These are phyloP conservation scores for Tenebrosternarchus preto DNA, from an alignment of 2,113 vertebrate species.

Conservation along the genomic window DNA sequence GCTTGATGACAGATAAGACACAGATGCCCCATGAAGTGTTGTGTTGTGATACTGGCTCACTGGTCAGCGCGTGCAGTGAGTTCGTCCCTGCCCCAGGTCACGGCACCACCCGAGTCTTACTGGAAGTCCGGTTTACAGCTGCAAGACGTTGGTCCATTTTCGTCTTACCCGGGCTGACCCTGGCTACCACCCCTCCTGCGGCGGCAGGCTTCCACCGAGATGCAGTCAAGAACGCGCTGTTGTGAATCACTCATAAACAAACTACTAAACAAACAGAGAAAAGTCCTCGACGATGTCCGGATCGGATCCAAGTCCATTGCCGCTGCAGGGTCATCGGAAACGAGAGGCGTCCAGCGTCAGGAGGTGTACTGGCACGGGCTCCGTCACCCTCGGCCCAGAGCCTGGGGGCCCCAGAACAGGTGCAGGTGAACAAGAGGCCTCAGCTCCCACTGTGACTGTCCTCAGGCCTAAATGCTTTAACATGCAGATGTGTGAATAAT, in stretches of 20 bases:
- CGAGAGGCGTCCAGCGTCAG: not conserved
- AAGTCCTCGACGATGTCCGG: no score
- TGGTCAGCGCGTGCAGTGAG: not conserved
- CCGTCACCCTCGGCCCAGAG: no score
- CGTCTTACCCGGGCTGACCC: not conserved
- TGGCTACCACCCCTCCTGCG: conserved; percentile 3
- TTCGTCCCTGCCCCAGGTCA: not conserved
- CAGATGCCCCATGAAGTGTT: not conserved
- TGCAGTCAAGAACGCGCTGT: not conserved
- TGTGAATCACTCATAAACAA: not conserved
- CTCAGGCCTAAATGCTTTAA: not conserved
- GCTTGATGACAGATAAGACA: not conserved
- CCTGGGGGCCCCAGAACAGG: no score
- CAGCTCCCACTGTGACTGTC: not conserved
- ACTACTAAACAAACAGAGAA: no score
- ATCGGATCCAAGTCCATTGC: not conserved
- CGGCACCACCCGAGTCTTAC: not conserved
- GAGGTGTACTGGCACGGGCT: not conserved
- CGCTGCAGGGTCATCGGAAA: not conserved
- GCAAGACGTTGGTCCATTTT: not conserved
- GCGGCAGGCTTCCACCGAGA: not conserved
- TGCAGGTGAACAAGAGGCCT: no score
- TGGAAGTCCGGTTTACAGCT: not conserved
- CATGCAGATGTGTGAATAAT: not conserved
- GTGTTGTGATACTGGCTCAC: not conserved